Base-by-base conservation (phyloP, 2,797 vertebrate species). In the Anguilla pacifica region DNA sequence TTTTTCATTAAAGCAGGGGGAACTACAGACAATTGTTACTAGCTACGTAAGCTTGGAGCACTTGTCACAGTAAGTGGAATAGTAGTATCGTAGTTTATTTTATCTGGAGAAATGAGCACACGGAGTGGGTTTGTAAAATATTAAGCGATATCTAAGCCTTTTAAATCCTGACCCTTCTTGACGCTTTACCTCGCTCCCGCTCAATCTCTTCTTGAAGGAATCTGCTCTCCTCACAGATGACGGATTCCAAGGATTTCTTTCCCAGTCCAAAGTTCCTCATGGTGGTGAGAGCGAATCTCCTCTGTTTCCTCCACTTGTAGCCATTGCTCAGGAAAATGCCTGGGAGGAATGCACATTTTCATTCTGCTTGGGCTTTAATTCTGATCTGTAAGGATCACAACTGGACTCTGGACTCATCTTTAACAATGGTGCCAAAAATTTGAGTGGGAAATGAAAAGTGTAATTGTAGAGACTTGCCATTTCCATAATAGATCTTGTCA, bases 281-380 rank as follows among this genome's bases (percentile, higher is more conserved):
- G 0, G 88, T 93, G 19, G 93, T 89, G 87, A 97, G 90, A 19
- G 95, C 93, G 88, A 97, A 97, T 6, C 92, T 94, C 0, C 94
- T 93, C 87, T 96, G 95, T 53, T 91, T 94, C 87, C 79, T 93
- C 97, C 96, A 96, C 57, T 89, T 92, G 0, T 61, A 90, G 0
- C 95, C 94, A 9, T 96, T 96, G 51, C 95, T 96, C 91, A 95
- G 95, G 87, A 95, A 92, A 83, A 96, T 92, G 22, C 96, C 96
- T 1, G 31, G 82, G 43, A 3, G 28, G 39, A 11, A 57, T 31
- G 87, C 11, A 85, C 11, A 79, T 55, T 35, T 74, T 72, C 11
- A 43, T 77, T 39, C 6, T 77, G 13, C 35, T 11, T 43, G 0
- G 13, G 35, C 0, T 77, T 77, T 77, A 39, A 77, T 39, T 77